phyloP scores from a whole-genome alignment of 2,797 vertebrate genomes.

The Carapus acus region DNA sequence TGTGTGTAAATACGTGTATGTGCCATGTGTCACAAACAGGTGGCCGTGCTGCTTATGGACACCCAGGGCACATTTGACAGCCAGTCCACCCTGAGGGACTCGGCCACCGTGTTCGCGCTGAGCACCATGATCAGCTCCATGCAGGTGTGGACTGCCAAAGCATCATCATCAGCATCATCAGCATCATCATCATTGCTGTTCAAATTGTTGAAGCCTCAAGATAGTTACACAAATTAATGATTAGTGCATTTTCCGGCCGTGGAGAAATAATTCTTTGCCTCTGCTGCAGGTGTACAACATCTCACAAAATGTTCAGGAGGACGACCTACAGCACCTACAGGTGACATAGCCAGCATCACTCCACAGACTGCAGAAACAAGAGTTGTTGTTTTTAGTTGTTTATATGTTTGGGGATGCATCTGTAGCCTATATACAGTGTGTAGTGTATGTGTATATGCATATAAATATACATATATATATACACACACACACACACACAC shows the following conservation, averaged over 20 bases:
- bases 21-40: slow-evolving; percentile 71
- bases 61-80: slow-evolving; percentile 98
- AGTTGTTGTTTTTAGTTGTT: no score
- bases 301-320: slow-evolving; percentile 97
- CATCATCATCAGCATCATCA: no score
- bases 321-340: slow-evolving; percentile 97
- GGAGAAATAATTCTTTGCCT: slow-evolving; percentile 2
- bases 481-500: no score
- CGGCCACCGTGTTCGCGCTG: slow-evolving; percentile 94
- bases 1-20: no score
- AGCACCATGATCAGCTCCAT: slow-evolving; percentile 99
- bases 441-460: no score
- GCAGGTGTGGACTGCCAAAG: slow-evolving; percentile 75
- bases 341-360: slow-evolving; percentile 56
- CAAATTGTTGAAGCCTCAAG: no score
- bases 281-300: slow-evolving; percentile 91
- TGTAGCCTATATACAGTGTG: no score
- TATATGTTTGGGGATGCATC: no score
- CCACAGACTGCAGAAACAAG: not conserved
- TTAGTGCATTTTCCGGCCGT: no score
- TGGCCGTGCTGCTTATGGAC: slow-evolving; percentile 95
- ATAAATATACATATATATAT: no score
- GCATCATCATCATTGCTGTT: no score
- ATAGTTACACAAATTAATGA: no score
- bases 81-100: slow-evolving; percentile 95